Evolutionary conservation across 2,797 vertebrate genomes (phyloP).

Genomic region (Tenualosa thibaudeaui): DNA sequence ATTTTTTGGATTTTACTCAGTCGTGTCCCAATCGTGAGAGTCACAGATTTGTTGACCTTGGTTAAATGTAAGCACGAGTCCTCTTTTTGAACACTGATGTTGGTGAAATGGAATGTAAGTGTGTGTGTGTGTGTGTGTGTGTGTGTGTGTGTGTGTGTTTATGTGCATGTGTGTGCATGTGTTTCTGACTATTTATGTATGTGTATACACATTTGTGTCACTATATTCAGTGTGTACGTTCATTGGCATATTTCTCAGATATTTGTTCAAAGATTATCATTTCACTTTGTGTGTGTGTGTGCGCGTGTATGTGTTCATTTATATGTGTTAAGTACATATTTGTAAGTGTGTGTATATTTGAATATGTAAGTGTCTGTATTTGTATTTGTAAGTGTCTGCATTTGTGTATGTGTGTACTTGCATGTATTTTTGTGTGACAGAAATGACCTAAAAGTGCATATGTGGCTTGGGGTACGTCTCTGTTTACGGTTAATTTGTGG

Average conservation of each 20-base stretch:
- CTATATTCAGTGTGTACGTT: not conserved
- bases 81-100: not conserved
- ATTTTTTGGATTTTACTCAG: slow-evolving; percentile 6
- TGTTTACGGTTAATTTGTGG: not conserved
- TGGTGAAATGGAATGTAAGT: not conserved
- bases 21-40: not conserved
- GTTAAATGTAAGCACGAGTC: not conserved
- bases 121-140: not conserved
- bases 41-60: not conserved
- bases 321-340: not conserved
- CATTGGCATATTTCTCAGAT: not conserved
- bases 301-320: not conserved
- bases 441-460: not conserved
- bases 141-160: not conserved
- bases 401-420: not conserved
- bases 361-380: not conserved
- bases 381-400: not conserved
- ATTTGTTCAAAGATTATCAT: not conserved
- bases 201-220: too few species aligned
- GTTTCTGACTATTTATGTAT: not conserved
- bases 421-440: not conserved
- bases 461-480: not conserved
- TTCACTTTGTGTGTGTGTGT: not conserved
- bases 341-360: not conserved
- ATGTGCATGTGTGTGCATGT: not conserved